Conservation (phyloP, 1,140 invertebrate genomes). For the Ptiloglossa arizonensis region DNA sequence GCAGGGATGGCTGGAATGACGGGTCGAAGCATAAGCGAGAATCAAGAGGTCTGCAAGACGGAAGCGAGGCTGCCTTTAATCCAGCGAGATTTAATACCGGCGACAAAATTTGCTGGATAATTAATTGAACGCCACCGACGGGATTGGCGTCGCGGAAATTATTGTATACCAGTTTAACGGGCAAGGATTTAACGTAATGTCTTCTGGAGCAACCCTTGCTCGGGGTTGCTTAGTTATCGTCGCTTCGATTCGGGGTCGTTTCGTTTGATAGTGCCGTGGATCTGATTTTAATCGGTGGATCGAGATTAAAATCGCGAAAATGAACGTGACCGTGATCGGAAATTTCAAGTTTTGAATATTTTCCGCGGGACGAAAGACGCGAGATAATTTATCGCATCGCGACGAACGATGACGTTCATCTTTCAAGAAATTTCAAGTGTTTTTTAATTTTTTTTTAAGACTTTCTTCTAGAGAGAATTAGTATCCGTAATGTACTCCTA, state of each 20-base stretch:
- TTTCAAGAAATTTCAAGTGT: no score
- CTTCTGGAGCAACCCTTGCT: constrained; percentile 62
- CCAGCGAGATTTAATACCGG: constrained; percentile 79
- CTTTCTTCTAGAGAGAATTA: no score
- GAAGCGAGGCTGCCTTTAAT: constrained; percentile 79
- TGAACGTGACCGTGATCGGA: neutral
- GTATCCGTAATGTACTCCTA: no score
- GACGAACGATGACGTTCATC: no score
- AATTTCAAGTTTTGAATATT: no score
- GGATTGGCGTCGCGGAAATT: constrained; percentile 78
- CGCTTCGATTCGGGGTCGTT: constrained; percentile 48
- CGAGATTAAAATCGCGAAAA: constrained; percentile 26
- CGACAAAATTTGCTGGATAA: constrained; percentile 79
- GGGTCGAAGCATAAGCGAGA: constrained; percentile 37
- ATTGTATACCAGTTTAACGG: constrained; percentile 80
- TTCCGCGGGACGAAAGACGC: no score
- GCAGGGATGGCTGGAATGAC: constrained; percentile 24
- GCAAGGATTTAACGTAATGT: constrained; percentile 77
- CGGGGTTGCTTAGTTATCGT: constrained; percentile 53
- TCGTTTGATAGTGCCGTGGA: constrained; percentile 25
- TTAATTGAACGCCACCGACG: constrained; percentile 76
- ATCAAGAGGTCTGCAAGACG: constrained; percentile 58
- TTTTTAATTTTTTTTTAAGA: no score
- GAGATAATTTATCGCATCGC: no score
- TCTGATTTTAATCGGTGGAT: constrained; percentile 55